phyloP scores from a whole-genome alignment of 2,888 invertebrate genomes.

The Acronicta leporina region DNA sequence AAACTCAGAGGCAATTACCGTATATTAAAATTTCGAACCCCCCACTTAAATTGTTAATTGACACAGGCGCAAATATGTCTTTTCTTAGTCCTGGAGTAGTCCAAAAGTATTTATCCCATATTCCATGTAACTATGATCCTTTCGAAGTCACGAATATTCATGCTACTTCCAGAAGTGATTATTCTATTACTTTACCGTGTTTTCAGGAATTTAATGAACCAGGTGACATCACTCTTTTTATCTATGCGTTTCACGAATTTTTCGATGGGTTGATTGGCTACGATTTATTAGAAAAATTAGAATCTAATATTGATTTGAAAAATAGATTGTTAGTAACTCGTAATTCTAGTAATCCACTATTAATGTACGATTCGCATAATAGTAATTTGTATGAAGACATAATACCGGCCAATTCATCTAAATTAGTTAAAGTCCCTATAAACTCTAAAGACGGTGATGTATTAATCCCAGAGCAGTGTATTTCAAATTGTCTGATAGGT shows the following conservation, averaged over 20 bases:
- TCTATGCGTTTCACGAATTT: slow-evolving; percentile 45
- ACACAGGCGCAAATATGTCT: slow-evolving; percentile 50
- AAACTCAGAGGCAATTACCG: slow-evolving; percentile 46
- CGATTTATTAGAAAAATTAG: slow-evolving; percentile 45
- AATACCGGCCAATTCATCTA: neutral
- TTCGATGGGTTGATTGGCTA: slow-evolving; percentile 47
- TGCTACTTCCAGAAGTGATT: too few relatives aligned
- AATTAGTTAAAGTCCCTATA: neutral
- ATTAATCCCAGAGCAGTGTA: slow-evolving; percentile 1
- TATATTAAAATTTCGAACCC: slow-evolving; percentile 49
- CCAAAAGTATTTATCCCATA: slow-evolving; percentile 25
- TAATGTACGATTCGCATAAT: neutral
- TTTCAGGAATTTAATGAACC: slow-evolving; percentile 32
- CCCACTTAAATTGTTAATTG: slow-evolving; percentile 52
- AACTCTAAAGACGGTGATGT: neutral
- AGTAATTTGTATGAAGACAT: slow-evolving; percentile 1
- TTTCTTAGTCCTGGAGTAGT: slow-evolving; percentile 52
- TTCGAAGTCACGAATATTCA: slow-evolving; percentile 51
- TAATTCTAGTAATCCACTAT: neutral
- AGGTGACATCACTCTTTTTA: slow-evolving; percentile 38
- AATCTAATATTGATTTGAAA: slow-evolving; percentile 45
- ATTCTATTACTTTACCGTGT: slow-evolving; percentile 44
- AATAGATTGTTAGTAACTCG: slow-evolving; percentile 34
- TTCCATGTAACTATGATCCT: slow-evolving; percentile 39
- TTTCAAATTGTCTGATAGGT: neutral